Evolutionary conservation across 53 echinoderm and acorn worm species (phyloP).

Genomic region (Crossaster papposus): DNA sequence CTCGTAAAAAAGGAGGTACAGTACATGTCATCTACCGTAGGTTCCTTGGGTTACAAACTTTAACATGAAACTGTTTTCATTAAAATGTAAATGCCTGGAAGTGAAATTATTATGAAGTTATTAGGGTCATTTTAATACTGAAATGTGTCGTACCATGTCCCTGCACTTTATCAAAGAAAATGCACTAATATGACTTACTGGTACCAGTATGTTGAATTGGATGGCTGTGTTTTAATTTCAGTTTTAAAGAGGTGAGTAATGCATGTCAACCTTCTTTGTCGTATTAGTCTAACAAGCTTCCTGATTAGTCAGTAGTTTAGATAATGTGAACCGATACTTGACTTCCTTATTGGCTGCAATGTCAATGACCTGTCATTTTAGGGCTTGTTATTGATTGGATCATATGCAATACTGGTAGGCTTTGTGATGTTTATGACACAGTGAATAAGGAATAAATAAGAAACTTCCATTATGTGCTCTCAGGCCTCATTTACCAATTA

Average conservation of each 20-base stretch:
- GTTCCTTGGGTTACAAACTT: too few species aligned
- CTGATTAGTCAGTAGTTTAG: constrained; percentile 19
- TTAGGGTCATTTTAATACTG: too few species aligned
- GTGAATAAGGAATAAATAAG: neutral
- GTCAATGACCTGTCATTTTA: neutral
- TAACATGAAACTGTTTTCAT: too few species aligned
- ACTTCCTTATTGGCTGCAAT: constrained; percentile 16
- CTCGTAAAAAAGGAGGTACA: too few species aligned
- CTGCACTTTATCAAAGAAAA: too few species aligned
- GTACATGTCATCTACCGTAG: too few species aligned
- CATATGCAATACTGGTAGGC: neutral
- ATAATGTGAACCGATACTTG: neutral
- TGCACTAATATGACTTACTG: too few species aligned
- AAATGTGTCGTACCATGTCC: too few species aligned
- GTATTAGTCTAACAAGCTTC: constrained; percentile 21
- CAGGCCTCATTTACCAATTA: neutral
- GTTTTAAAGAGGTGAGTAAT: neutral
- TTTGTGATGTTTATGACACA: constrained; percentile 3
- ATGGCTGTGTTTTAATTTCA: neutral
- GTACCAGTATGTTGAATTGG: neutral
- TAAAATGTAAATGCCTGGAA: too few species aligned
- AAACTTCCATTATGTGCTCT: constrained; percentile 2
- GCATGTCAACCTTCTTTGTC: neutral
- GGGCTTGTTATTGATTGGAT: neutral
- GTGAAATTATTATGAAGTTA: too few species aligned